Base-by-base conservation (phyloP, 1,140 invertebrate genomes). In the Listronotus oregonensis region DNA sequence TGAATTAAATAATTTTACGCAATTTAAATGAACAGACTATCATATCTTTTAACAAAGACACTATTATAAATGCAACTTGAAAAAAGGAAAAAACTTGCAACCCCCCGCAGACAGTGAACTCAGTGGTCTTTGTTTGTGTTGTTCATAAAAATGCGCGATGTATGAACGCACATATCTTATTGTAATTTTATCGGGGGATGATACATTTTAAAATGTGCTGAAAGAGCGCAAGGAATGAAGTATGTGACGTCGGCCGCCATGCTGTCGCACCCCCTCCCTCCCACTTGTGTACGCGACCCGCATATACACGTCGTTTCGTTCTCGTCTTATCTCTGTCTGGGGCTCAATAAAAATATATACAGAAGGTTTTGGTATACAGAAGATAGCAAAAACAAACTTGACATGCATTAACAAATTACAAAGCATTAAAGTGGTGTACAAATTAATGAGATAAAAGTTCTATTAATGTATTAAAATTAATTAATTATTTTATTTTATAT, bases 161-260 rank as follows among this genome's bases (percentile, higher is more conserved):
- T 69, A 64, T 59, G 60, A 64, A 50, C 57, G 66, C 66, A 74
- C 72, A 74, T 75, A 78, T 75, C 75, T 77, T 77, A 78, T 78
- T 78, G 75, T 77, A 77, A 78, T 78, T 78, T 78, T 78, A 77
- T 77, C 74, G 75, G 68, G 74, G 73, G 74, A 72, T 77, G 76
- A 78, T 79, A 77, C 76, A 78, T 79, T 79, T 79, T 78, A 78
- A 79, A 79, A 79, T 79, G 77, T 79, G 77, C 76, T 74, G 77
- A 79, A 66, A 66, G 74, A 77, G 76, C 77, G 76, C 77, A 74
- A 78, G 77, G 76, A 78, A 79, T 79, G 77, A 79, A 73, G 74
- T 77, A 79, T 78, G 76, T 78, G 77, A 78, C 77, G 72, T 73
- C 55, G 67, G 77, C 72, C 77, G 77, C 77, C 77, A 76, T 77